Conservation (phyloP, 2,888 invertebrate genomes). For the Ennomos fuscantarius region DNA sequence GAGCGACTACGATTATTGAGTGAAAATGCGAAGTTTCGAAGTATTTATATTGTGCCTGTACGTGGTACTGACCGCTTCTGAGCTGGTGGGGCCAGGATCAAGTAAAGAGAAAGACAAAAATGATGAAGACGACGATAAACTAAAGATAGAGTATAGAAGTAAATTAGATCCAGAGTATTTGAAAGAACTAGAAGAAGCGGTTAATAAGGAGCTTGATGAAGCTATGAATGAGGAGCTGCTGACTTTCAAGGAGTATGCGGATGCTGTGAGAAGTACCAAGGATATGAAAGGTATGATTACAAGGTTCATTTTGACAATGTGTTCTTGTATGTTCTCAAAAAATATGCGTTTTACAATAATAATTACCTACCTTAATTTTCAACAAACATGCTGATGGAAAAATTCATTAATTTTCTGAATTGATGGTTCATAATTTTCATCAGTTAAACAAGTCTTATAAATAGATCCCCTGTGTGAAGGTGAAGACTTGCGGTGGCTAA, state of each 20-base stretch:
- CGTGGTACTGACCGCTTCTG: slow-evolving; percentile 58
- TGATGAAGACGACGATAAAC: slow-evolving; percentile 56
- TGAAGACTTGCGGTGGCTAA: too few relatives aligned
- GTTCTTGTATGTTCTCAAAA: too few relatives aligned
- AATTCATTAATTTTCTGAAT: too few relatives aligned
- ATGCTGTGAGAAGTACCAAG: slow-evolving; percentile 59
- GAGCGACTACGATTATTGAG: slow-evolving; percentile 42
- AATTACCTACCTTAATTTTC: too few relatives aligned
- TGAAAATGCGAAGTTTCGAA: slow-evolving; percentile 61
- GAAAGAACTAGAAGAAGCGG: slow-evolving; percentile 62
- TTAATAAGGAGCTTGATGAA: slow-evolving; percentile 66
- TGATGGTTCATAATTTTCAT: too few relatives aligned
- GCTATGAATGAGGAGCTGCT: slow-evolving; percentile 65
- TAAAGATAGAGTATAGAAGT: slow-evolving; percentile 44
- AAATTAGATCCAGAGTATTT: slow-evolving; percentile 58
- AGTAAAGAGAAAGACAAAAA: slow-evolving; percentile 55
- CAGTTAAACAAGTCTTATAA: too few relatives aligned
- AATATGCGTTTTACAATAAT: too few relatives aligned
- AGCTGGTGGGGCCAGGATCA: slow-evolving; percentile 68
- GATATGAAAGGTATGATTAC: slow-evolving; percentile 51
- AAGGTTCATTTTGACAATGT: slow-evolving; percentile 29
- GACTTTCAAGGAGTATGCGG: slow-evolving; percentile 65
- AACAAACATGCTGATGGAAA: too few relatives aligned
- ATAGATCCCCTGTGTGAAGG: too few relatives aligned
- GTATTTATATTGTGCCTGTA: slow-evolving; percentile 61